Evolutionary conservation across 2,888 invertebrate genomes (phyloP).

Genomic region (Leptopilina drosophilae): DNA sequence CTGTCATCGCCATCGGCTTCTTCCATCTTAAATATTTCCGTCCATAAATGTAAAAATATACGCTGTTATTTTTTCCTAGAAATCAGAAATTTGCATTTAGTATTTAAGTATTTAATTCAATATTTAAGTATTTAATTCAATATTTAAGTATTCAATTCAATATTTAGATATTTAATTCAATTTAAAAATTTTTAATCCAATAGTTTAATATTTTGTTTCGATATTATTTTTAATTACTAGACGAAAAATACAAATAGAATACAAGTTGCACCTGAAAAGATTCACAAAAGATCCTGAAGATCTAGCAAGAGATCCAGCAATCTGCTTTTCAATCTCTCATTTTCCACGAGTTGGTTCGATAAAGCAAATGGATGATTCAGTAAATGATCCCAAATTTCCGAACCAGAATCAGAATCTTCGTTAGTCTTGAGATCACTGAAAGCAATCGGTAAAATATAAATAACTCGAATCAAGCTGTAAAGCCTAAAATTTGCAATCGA

Average conservation of each 20-base stretch:
- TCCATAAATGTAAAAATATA: not conserved
- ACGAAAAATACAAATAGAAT: not conserved
- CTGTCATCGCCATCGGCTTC: conserved; percentile 51
- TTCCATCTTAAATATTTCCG: conserved; percentile 17
- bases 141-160: no score
- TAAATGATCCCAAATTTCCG: not conserved
- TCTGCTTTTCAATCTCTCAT: not conserved
- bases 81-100: not conserved
- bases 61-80: not conserved
- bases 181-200: no score
- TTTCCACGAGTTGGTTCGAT: not conserved
- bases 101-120: no score
- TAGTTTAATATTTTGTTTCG: not conserved
- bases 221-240: not conserved
- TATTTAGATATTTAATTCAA: no score
- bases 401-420: not conserved
- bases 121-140: no score
- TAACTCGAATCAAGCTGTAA: conserved; percentile 57
- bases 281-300: not conserved
- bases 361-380: not conserved
- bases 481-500: conserved; percentile 63
- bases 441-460: not conserved
- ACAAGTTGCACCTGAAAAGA: not conserved
- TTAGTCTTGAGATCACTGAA: not conserved
- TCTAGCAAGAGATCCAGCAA: not conserved